These are phyloP conservation scores for Cyphomyrus discorhynchus DNA, from an alignment of 2,113 vertebrate species.

Conservation along the genomic window DNA sequence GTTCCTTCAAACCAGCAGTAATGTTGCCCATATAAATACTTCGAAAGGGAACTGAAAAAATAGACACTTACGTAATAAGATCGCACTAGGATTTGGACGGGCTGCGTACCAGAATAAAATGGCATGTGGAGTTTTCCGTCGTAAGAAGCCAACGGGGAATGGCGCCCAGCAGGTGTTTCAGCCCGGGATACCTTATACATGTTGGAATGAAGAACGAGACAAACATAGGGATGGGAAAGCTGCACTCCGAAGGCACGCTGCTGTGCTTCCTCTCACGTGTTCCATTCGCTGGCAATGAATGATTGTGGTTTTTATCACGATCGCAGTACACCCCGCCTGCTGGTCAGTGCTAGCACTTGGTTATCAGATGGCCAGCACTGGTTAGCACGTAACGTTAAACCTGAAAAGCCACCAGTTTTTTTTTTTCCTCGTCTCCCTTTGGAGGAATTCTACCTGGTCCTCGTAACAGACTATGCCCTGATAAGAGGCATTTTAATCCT, in stretches of 20 bases:
- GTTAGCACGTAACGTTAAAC: not conserved
- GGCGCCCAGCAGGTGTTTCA: not conserved
- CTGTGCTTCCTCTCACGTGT: not conserved
- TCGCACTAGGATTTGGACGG: not conserved
- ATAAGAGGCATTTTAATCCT: not conserved
- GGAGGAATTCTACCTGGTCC: not conserved
- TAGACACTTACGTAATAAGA: not conserved
- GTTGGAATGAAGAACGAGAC: not conserved
- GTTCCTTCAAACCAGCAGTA: not conserved
- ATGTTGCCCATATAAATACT: not conserved
- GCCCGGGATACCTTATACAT: not conserved
- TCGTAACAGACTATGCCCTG: not conserved
- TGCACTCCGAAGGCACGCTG: not conserved
- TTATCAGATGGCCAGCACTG: not conserved
- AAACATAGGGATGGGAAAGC: not conserved
- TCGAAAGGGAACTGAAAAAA: not conserved
- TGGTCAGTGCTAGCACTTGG: not conserved
- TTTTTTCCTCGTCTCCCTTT: not conserved
- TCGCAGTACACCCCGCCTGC: not conserved
- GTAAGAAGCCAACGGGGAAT: not conserved
- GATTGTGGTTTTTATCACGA: not conserved
- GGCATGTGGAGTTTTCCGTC: not conserved
- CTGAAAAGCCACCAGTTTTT: not conserved
- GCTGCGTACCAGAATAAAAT: not conserved
- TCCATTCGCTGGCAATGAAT: not conserved